A percentile compares a stretch with the other conserved stretches of the same genome.
Evolutionary conservation across 2,888 invertebrate species (phyloP).

Genomic region (Helicoverpa assulta): DNA sequence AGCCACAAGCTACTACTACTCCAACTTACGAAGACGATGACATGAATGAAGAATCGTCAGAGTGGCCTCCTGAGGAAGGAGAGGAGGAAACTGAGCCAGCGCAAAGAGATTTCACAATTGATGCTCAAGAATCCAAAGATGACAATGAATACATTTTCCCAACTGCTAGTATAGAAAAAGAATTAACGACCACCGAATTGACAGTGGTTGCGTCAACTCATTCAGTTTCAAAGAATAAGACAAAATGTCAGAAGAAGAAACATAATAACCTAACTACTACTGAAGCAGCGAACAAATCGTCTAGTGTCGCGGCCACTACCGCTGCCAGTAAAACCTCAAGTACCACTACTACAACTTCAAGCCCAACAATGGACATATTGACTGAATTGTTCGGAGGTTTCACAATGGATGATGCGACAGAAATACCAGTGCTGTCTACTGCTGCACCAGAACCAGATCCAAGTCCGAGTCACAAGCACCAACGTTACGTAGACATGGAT

Average conservation of each 20-base stretch:
- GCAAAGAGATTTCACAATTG: slow-evolving; percentile 50
- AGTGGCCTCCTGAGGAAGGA: slow-evolving; percentile 24
- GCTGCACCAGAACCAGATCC: slow-evolving; percentile 62
- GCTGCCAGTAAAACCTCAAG: slow-evolving; percentile 36
- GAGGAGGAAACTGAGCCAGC: slow-evolving; percentile 57
- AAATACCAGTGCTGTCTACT: slow-evolving; percentile 58
- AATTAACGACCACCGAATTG: slow-evolving; percentile 66
- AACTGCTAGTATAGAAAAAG: slow-evolving; percentile 68
- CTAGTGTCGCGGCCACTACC: slow-evolving; percentile 57
- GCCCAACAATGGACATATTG: slow-evolving; percentile 72
- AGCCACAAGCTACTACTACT: slow-evolving; percentile 54
- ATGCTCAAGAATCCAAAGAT: slow-evolving; percentile 73
- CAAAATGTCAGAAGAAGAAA: slow-evolving; percentile 86
- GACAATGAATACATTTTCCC: slow-evolving; percentile 77
- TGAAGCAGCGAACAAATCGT: slow-evolving; percentile 48
- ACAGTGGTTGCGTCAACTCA: slow-evolving; percentile 65
- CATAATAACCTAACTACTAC: slow-evolving; percentile 68
- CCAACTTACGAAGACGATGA: slow-evolving; percentile 65
- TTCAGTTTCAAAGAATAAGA: slow-evolving; percentile 76
- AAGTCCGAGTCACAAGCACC: slow-evolving; percentile 74
- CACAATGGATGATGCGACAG: slow-evolving; percentile 70
- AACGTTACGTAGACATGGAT: slow-evolving; percentile 73
- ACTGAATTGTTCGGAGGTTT: slow-evolving; percentile 78
- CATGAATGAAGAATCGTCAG: slow-evolving; percentile 62
- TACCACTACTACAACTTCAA: slow-evolving; percentile 66